Conservation (phyloP, 2,113 vertebrate species). For the Illadopsis cleaveri region DNA sequence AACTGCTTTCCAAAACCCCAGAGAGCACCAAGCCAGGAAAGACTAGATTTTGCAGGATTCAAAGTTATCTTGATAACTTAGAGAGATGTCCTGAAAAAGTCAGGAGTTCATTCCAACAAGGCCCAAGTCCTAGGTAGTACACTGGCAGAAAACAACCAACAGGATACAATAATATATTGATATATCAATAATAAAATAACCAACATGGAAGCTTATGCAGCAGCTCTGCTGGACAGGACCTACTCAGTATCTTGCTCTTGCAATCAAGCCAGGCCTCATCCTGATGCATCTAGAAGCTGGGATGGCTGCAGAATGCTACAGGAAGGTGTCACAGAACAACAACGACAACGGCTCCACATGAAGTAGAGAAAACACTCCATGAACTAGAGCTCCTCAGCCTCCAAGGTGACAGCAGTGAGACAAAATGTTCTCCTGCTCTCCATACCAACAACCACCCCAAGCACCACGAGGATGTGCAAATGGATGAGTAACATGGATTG, state of each 20-base stretch:
- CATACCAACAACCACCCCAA: neutral
- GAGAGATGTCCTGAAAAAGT: neutral
- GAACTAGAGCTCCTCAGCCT: neutral
- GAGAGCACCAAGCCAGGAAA: neutral
- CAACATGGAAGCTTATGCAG: fast-evolving
- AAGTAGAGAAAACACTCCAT: neutral
- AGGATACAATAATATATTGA: neutral
- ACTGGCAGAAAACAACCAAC: neutral
- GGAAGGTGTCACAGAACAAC: neutral
- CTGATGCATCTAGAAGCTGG: neutral
- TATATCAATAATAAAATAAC: neutral
- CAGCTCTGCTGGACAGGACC: neutral
- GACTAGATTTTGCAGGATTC: neutral
- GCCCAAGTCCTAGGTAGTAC: neutral
- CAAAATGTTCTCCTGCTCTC: neutral
- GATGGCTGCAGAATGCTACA: neutral
- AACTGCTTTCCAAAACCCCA: neutral
- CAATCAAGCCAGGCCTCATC: neutral
- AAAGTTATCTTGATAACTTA: neutral
- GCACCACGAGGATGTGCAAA: fast-evolving
- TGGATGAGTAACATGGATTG: neutral
- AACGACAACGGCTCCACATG: neutral
- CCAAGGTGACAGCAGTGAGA: neutral
- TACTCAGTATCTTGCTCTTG: neutral
- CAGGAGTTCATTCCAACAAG: neutral